Evolutionary conservation across 2,113 vertebrate genomes (phyloP).

Genomic region (Mormoops blainvillei): DNA sequence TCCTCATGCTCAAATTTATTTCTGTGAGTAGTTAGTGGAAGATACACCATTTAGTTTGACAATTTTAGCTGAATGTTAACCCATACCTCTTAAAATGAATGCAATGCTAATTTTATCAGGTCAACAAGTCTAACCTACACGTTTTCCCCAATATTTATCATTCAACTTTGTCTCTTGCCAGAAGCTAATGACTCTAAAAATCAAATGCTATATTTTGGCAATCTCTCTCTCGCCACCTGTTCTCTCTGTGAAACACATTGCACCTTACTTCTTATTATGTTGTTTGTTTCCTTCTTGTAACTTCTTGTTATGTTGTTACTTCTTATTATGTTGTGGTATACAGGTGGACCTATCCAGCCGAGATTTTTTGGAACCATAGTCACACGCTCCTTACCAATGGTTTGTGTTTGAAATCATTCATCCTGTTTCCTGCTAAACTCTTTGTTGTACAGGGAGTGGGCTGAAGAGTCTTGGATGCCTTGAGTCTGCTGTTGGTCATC

Average conservation of each 20-base stretch:
- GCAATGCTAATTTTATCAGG: neutral
- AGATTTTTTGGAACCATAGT: neutral
- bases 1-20: neutral
- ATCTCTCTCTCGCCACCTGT: neutral
- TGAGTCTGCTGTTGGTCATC: neutral
- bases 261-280: neutral
- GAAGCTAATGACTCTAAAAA: neutral
- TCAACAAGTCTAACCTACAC: neutral
- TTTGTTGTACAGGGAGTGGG: neutral
- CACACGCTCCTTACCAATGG: neutral
- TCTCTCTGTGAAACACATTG: neutral
- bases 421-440: neutral
- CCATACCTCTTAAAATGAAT: neutral
- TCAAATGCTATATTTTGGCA: neutral
- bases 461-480: neutral
- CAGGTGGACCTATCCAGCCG: neutral
- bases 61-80: neutral
- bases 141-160: neutral
- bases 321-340: neutral
- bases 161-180: neutral
- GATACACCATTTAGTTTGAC: neutral
- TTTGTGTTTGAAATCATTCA: neutral
- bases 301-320: neutral
- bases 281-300: neutral
- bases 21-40: neutral